Evolutionary conservation across 2,113 vertebrate species (phyloP).

Genomic region (Podocnemis expansa): DNA sequence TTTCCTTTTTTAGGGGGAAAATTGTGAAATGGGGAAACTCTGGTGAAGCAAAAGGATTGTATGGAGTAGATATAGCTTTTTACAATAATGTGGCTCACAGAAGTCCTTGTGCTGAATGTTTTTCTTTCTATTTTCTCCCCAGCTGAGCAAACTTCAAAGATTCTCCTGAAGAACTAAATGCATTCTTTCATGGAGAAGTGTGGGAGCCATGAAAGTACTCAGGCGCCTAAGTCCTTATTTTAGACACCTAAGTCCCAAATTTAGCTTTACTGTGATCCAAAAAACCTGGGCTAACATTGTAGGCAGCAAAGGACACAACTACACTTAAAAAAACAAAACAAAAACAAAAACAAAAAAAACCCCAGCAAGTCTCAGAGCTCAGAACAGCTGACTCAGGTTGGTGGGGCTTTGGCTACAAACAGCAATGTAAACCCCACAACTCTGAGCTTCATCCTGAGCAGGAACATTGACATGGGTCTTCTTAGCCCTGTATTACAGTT

Average conservation of each 20-base stretch:
- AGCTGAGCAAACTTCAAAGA: background rate
- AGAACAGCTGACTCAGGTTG: background rate
- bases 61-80: slow-evolving; percentile 8
- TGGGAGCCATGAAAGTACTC: background rate
- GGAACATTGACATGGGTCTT: background rate
- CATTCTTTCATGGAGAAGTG: background rate
- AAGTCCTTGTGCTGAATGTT: background rate
- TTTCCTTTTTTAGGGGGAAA: slow-evolving; percentile 25
- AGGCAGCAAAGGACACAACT: background rate
- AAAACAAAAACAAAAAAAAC: too few species aligned
- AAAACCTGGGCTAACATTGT: background rate
- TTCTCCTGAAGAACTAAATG: background rate
- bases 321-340: background rate
- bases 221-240: background rate
- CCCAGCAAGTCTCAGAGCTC: background rate
- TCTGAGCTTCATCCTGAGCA: background rate
- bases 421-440: background rate
- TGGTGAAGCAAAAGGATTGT: background rate
- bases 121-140: background rate
- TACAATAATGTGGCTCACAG: background rate
- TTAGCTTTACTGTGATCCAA: background rate
- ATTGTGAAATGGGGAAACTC: background rate
- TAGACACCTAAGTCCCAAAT: background rate
- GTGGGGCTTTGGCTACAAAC: background rate
- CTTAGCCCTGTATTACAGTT: too few species aligned